Evolutionary conservation across 1,140 invertebrate species (phyloP), one percentile per base, ranked within the genome.

Genomic region (Sesamia nonagrioides): DNA sequence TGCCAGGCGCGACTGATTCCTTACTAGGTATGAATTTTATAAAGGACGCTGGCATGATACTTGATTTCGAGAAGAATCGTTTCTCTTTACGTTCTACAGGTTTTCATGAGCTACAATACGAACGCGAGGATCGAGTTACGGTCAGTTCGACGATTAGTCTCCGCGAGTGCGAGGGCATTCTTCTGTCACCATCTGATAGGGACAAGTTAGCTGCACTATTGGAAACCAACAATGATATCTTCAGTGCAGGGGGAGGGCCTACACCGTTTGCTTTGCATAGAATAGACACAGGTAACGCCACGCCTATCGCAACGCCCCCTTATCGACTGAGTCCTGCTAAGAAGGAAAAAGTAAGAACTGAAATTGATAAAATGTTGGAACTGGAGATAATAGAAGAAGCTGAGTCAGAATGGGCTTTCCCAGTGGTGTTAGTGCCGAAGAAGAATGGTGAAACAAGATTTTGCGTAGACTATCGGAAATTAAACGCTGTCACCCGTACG

Each of bases 341-440:
- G 27, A 81, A 74, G 35, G 50, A 54, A 13, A 37, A 81, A 8
- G 11, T 45, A 45, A 45, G 42, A 13, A 11, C 9, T 11, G 42
- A 45, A 45, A 45, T 45, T 45, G 42, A 45, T 45, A 13, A 45
- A 9, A 45, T 45, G 42, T 13, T 45, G 11, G 42, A 21, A 56
- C 61, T 84, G 4, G 89, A 83, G 0, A 79, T 95, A 0, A 92
- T 95, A 2, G 88, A 94, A 80, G 91, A 92, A 0, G 90, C 90
- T 27, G 82, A 85, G 0, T 92, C 89, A 15, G 83, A 92, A 0
- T 96, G 95, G 92, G 83, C 90, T 8, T 90, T 90, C 0, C 95
- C 95, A 0, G 79, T 95, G 0, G 91, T 96, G 0, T 68, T 96
- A 13, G 92, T 96, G 0, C 86, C 82, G 0, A 97, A 97, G 66